Evolutionary conservation across 2,797 vertebrate species (phyloP).

Genomic region (Spinus pinus): DNA sequence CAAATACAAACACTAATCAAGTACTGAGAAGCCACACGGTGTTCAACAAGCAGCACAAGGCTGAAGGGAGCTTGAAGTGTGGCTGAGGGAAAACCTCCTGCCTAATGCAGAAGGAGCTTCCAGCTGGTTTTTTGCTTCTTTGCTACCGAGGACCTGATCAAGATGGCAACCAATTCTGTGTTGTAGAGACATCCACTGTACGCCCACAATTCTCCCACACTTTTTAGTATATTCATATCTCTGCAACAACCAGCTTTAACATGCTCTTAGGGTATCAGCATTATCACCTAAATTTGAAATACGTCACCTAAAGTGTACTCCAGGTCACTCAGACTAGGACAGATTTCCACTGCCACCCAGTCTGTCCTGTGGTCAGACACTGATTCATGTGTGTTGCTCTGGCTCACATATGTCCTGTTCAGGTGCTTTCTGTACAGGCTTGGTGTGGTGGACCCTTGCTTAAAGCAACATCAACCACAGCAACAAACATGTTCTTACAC

Average conservation of each 20-base stretch:
- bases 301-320: background rate
- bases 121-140: background rate
- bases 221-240: background rate
- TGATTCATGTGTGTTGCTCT: background rate
- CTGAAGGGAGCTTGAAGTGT: background rate
- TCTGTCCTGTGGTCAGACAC: background rate
- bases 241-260: background rate
- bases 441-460: background rate
- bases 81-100: background rate
- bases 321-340: background rate
- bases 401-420: background rate
- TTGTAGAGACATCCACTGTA: background rate
- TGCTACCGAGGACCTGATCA: background rate
- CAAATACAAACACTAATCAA: background rate
- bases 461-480: background rate
- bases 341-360: background rate
- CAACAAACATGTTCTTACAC: background rate
- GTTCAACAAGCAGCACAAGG: background rate
- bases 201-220: background rate
- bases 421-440: background rate
- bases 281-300: background rate
- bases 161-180: background rate
- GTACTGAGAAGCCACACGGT: background rate
- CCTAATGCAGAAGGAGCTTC: background rate
- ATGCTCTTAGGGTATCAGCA: background rate